Evolutionary conservation across 2,797 vertebrate species (phyloP), one percentile per base, ranked within the genome.

Genomic region (Columba guinea): DNA sequence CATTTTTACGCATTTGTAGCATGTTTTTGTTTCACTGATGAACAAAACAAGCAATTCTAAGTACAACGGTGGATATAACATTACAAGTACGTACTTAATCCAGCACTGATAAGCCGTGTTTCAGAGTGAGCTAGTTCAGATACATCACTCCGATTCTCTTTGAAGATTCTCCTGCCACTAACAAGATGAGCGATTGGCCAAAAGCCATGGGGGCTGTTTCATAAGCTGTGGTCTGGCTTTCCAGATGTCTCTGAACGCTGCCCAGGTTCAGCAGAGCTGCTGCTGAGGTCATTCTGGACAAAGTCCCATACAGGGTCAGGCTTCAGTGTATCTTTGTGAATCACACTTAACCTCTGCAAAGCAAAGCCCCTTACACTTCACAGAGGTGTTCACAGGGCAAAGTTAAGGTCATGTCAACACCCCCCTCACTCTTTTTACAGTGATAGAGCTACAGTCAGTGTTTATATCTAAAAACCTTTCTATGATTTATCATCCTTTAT

Each of bases 121-220:
- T 95, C 90, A 95, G 53, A 56, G 71, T 15, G 60, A 89, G 81
- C n/a, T 39, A 37, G 35, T 41, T 92, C 78, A 78, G 75, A 53
- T 87, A 67, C 41, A 80, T 89, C 15, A 59, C 34, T 67, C 81
- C 77, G 86, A 89, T 68, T 90, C 71, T 83, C 89, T 59, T 91
- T 62, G 75, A 77, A 91, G 81, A 83, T 64, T 92, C 89, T 77
- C 92, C 41, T 67, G 71, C 75, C 64, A 70, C 87, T 93, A 92
- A 87, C n/a, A 81, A 94, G 80, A 92, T 1, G 27, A 94, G 65
- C 39, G 71, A 49, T 23, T 96, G 92, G 92, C 77, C 51, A 34
- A 68, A 63, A 91, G 86, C 93, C 28, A 2, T 32, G 78, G 81
- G 87, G 96, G 79, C 64, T 93, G 89, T 94, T 96, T 95, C 92